Evolutionary conservation across 2,797 vertebrate species (phyloP).

Genomic region (Peromyscus attwateri): DNA sequence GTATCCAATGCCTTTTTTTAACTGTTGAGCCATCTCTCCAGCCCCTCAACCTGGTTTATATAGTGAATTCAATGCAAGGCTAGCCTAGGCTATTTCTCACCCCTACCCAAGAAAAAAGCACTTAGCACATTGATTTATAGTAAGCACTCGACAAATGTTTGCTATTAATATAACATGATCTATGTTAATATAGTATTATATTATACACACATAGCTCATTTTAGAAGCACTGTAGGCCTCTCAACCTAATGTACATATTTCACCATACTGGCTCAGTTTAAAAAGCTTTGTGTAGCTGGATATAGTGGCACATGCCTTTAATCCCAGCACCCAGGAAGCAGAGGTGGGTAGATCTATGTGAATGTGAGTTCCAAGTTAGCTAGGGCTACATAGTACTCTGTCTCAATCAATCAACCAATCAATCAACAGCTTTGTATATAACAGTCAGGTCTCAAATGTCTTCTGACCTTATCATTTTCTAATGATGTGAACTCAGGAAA

Average conservation of each 20-base stretch:
- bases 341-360: neutral
- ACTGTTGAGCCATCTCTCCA: neutral
- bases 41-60: neutral
- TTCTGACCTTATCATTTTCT: slow-evolving; percentile 14
- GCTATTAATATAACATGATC: neutral
- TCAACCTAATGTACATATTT: slow-evolving; percentile 12
- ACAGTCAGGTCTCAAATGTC: slow-evolving; percentile 31
- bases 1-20: neutral
- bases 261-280: neutral
- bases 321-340: neutral
- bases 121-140: slow-evolving; percentile 23
- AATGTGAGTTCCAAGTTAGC: neutral
- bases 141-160: slow-evolving; percentile 54
- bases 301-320: neutral
- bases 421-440: slow-evolving; percentile 1
- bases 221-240: slow-evolving; percentile 10
- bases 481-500: slow-evolving; percentile 24
- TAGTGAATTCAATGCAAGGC: neutral
- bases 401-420: too few relatives aligned
- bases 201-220: neutral
- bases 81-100: neutral
- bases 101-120: neutral
- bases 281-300: neutral
- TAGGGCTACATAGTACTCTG: neutral
- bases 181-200: neutral